A percentile compares a stretch with the other conserved stretches of the same genome.
Evolutionary conservation across 2,888 invertebrate species (phyloP).

Genomic region (Liodrosophila aerea): DNA sequence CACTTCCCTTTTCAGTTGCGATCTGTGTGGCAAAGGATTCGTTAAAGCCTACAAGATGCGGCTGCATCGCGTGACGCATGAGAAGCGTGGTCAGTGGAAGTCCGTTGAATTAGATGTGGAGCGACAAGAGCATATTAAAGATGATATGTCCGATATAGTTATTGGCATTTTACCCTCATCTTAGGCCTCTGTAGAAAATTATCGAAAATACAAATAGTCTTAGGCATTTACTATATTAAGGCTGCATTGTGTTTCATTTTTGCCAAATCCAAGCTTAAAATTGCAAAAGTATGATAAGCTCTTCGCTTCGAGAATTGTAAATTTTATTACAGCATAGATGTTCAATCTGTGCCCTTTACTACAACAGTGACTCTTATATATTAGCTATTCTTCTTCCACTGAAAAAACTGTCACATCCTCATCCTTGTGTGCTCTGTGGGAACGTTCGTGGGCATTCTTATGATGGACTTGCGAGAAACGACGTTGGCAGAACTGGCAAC

Average conservation of each 20-base stretch:
- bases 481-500: slow-evolving; percentile 71
- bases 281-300: too few relatives aligned
- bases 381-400: slow-evolving; percentile 33
- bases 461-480: slow-evolving; percentile 78
- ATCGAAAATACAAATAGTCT: slow-evolving; percentile 13
- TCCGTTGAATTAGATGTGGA: slow-evolving; percentile 16
- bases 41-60: slow-evolving; percentile 79
- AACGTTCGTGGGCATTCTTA: slow-evolving; percentile 75
- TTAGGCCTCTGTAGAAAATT: slow-evolving; percentile 32
- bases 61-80: slow-evolving; percentile 73
- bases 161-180: slow-evolving; percentile 29
- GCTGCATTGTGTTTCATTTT: too few relatives aligned
- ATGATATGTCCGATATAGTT: slow-evolving; percentile 44
- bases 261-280: too few relatives aligned
- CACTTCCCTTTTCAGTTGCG: slow-evolving; percentile 57
- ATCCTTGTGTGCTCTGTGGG: slow-evolving; percentile 33
- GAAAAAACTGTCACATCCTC: slow-evolving; percentile 17
- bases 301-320: too few relatives aligned
- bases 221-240: slow-evolving; percentile 3
- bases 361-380: slow-evolving; percentile 9
- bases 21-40: slow-evolving; percentile 79
- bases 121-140: slow-evolving; percentile 32
- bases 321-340: too few relatives aligned
- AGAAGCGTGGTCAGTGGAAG: slow-evolving; percentile 60
- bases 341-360: too few relatives aligned